Base-by-base conservation (phyloP, 1,140 invertebrate genomes). In the Pararge aegeria region DNA sequence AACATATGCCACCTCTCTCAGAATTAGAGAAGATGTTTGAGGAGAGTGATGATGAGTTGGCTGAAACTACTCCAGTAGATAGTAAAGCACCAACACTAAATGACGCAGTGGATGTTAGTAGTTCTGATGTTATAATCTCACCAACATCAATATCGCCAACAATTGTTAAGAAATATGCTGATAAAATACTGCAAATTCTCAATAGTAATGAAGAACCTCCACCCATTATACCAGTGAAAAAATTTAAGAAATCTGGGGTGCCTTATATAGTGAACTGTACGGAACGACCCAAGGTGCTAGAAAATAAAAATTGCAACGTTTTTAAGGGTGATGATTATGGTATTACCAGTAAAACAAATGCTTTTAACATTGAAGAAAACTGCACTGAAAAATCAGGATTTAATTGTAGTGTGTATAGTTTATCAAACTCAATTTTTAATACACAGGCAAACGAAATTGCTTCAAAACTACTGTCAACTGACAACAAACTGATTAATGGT, bases 1-100 rank as follows among this genome's bases (percentile, higher is more conserved):
- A n/a, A 16, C 13, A 10, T 15, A 54, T 54, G 52, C 37, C 38
- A 42, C 19, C 42, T 10, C 3, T 15, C 19, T 37, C 44, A 49
- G 48, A 57, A 55, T 55, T 42, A 3, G 30, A 34, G n/a, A 34
- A 34, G 12, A 34, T 34, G 30, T 34, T 12, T 3, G 30, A 34
- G 0, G 30, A 12, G 12, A 34, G 9, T 1, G 30, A 34, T 34
- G 12, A n/a, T 10, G 30, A 34, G 1, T 7, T 27, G 27, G 5
- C 27, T 27, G 27, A 27, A 27, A 27, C 27, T 27, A 4, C 27
- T 27, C 4, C 4, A 1, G 27, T 0, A 27, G 4, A 27, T 27
- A 27, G 5, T 4, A 27, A 27, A 27, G 1, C 27, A 27, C 27
- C 27, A 27, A 9, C 5, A 27, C 5, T 7, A 27, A 27, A 27